phyloP scores from a whole-genome alignment of 1,140 invertebrate genomes.

The Dendrolimus kikuchii region DNA sequence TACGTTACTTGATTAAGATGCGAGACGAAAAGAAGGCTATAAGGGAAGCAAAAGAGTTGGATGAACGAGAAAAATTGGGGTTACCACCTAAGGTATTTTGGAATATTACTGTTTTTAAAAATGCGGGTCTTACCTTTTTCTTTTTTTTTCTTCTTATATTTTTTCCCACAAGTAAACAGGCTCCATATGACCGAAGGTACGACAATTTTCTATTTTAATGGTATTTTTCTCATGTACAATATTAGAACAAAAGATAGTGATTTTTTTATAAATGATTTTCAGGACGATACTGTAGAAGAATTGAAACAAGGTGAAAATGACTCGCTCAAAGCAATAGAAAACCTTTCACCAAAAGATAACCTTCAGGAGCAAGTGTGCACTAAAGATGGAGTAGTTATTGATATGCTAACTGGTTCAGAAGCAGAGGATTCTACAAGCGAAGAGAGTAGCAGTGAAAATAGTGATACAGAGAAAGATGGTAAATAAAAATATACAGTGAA shows the following conservation, averaged over 20 bases:
- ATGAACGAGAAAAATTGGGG: constrained; percentile 38
- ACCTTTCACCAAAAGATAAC: constrained; percentile 18
- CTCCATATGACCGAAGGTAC: too few species aligned
- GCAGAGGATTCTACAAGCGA: constrained; percentile 45
- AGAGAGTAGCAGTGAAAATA: constrained; percentile 30
- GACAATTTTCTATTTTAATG: too few species aligned
- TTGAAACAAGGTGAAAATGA: constrained; percentile 1
- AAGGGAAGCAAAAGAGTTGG: constrained; percentile 39
- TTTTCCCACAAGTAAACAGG: too few species aligned
- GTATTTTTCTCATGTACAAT: too few species aligned
- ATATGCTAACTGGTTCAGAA: constrained; percentile 48
- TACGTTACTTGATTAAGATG: constrained; percentile 57
- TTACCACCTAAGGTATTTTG: constrained; percentile 25
- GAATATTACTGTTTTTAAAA: neutral
- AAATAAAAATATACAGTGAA: neutral
- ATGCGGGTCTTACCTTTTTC: neutral
- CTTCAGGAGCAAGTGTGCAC: constrained; percentile 19
- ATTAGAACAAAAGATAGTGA: too few species aligned
- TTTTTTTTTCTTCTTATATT: too few species aligned
- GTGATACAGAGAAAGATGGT: constrained; percentile 19
- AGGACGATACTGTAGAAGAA: constrained; percentile 14
- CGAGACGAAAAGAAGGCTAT: constrained; percentile 48
- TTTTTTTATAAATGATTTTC: too few species aligned
- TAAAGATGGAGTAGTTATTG: constrained; percentile 32
- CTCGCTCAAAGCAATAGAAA: constrained; percentile 10